A percentile compares a stretch with the other conserved stretches of the same genome.
phyloP scores from a whole-genome alignment of 2,888 invertebrate genomes.

The Epinotia demarniana region DNA sequence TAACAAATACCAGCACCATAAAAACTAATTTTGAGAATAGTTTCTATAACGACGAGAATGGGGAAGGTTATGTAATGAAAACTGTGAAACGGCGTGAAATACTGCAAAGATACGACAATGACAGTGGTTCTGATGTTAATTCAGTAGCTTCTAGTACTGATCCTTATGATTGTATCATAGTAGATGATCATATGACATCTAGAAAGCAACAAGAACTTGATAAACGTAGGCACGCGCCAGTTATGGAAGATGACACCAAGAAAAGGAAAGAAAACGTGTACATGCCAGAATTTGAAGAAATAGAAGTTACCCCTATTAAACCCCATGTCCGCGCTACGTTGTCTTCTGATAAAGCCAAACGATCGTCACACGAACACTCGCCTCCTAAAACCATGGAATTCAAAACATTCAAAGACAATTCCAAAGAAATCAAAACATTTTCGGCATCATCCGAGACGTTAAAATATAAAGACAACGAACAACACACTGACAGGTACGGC shows the following conservation, averaged over 20 bases:
- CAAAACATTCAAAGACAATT: slow-evolving; percentile 81
- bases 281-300: slow-evolving; percentile 82
- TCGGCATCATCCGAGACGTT: slow-evolving; percentile 81
- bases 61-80: slow-evolving; percentile 88
- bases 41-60: slow-evolving; percentile 86
- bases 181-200: slow-evolving; percentile 89
- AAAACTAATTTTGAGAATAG: slow-evolving; percentile 86
- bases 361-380: slow-evolving; percentile 71
- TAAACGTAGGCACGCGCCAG: slow-evolving; percentile 74
- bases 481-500: slow-evolving; percentile 74
- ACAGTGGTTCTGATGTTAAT: slow-evolving; percentile 86
- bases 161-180: slow-evolving; percentile 92
- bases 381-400: slow-evolving; percentile 80
- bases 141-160: slow-evolving; percentile 89
- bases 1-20: slow-evolving; percentile 81
- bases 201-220: slow-evolving; percentile 82
- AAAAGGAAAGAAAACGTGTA: slow-evolving; percentile 77
- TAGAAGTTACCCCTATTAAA: slow-evolving; percentile 80
- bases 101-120: slow-evolving; percentile 88
- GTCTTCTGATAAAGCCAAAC: slow-evolving; percentile 75
- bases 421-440: slow-evolving; percentile 80
- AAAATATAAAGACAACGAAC: slow-evolving; percentile 79
- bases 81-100: slow-evolving; percentile 90
- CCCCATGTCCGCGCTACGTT: slow-evolving; percentile 77
- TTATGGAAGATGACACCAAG: slow-evolving; percentile 71